Evolutionary conservation across 2,888 invertebrate genomes (phyloP).

Genomic region (Microctonus brassicae): DNA sequence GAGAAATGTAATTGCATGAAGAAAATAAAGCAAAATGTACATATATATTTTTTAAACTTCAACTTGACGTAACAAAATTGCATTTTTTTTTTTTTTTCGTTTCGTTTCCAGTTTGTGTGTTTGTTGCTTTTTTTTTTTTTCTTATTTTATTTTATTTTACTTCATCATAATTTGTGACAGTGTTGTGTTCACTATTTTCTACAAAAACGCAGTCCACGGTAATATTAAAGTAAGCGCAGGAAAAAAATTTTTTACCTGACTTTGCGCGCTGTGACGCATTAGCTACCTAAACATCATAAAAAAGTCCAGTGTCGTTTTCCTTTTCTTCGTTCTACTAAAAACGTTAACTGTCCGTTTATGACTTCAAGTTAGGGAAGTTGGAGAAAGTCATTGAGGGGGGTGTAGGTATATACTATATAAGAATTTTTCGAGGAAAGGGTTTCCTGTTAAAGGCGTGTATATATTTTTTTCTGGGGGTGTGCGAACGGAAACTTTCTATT

Average conservation of each 20-base stretch:
- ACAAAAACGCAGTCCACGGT: conserved; percentile 18
- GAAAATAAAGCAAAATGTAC: conserved; percentile 10
- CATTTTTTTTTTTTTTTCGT: background rate
- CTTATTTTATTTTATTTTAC: conserved; percentile 3
- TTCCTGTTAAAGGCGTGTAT: conserved; percentile 40
- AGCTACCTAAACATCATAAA: conserved; percentile 64
- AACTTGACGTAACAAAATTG: conserved; percentile 21
- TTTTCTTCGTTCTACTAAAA: conserved; percentile 35
- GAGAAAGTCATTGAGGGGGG: conserved; percentile 28
- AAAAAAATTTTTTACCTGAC: conserved; percentile 44
- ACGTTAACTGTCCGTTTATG: conserved; percentile 56
- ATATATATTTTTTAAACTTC: background rate
- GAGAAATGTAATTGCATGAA: conserved; percentile 29
- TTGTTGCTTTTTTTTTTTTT: background rate
- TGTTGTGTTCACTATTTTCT: conserved; percentile 12
- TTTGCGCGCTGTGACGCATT: conserved; percentile 37
- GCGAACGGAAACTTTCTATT: conserved; percentile 58
- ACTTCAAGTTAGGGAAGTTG: conserved; percentile 39
- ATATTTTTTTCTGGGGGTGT: conserved; percentile 46
- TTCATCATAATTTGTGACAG: background rate
- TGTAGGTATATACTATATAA: background rate
- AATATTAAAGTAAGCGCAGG: conserved; percentile 18
- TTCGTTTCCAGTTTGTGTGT: background rate
- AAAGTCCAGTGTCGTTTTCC: conserved; percentile 47
- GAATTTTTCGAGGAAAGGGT: conserved; percentile 57